Evolutionary conservation across 2,797 vertebrate genomes (phyloP).

Genomic region (Pteronotus mesoamericanus): DNA sequence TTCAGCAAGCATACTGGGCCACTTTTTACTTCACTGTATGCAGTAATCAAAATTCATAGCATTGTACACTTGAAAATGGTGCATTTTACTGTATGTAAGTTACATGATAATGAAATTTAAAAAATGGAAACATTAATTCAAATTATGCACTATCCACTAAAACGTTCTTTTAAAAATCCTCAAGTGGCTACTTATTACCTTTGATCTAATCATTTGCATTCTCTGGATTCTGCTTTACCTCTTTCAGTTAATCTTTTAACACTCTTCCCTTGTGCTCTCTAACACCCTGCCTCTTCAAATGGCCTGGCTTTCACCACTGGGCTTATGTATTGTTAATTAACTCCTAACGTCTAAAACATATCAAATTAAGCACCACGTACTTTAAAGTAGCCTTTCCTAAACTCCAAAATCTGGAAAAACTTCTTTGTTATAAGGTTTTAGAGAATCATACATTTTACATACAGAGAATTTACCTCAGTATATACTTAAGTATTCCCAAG

Average conservation of each 20-base stretch:
- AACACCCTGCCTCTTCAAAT: neutral
- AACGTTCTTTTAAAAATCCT: neutral
- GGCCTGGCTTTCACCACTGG: neutral
- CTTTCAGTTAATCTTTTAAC: neutral
- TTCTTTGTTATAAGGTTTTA: neutral
- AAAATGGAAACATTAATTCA: neutral
- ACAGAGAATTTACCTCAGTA: neutral
- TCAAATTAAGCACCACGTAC: neutral
- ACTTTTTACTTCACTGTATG: neutral
- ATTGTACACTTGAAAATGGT: neutral
- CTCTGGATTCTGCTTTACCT: neutral
- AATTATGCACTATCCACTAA: neutral
- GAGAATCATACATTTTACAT: neutral
- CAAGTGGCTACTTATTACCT: neutral
- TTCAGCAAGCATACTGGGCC: neutral
- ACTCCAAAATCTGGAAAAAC: neutral
- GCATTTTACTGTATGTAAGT: neutral
- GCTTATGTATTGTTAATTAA: neutral
- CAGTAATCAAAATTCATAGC: neutral
- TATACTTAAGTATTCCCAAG: neutral
- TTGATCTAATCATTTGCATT: neutral
- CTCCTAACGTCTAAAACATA: neutral
- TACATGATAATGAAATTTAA: neutral
- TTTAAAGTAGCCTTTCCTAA: neutral
- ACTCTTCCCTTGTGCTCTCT: neutral